These are phyloP conservation scores for Emberiza fucata DNA, from an alignment of 2,113 vertebrate genomes.

Conservation along the genomic window DNA sequence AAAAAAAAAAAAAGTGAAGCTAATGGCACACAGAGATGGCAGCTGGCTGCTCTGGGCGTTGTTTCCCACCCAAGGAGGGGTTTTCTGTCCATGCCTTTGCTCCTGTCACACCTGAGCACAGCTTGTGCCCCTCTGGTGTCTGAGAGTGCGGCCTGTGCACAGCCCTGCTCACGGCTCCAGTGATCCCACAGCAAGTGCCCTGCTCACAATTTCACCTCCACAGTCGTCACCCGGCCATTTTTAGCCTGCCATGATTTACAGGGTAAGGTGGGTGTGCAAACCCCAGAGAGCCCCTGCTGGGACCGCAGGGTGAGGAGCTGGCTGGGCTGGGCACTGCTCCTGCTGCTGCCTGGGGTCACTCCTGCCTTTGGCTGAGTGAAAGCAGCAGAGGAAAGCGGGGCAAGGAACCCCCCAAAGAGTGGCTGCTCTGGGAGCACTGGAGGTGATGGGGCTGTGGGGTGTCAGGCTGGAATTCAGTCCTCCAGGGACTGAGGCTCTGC, in stretches of 20 bases:
- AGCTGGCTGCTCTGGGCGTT: background rate
- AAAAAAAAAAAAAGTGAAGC: no score
- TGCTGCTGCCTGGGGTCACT: background rate
- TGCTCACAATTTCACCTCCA: background rate
- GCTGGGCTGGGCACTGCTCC: background rate
- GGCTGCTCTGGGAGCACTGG: background rate
- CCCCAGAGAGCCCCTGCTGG: background rate
- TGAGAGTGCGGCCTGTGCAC: rapidly evolving
- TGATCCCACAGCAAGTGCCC: background rate
- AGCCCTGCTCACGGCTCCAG: background rate
- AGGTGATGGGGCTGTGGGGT: background rate
- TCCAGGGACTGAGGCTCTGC: background rate
- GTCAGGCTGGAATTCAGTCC: background rate
- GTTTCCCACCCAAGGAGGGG: background rate
- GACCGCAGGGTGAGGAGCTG: rapidly evolving
- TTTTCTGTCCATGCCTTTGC: background rate
- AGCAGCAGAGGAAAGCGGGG: background rate
- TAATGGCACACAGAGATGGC: background rate
- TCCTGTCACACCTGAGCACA: rapidly evolving
- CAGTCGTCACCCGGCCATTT: background rate
- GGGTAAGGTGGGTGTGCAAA: background rate
- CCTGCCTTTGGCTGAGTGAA: background rate
- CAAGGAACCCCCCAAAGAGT: background rate
- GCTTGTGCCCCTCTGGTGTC: background rate
- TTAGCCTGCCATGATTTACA: background rate